Evolutionary conservation across 1,140 invertebrate genomes (phyloP), one percentile per base, ranked within the genome.

Genomic region (Acromyrmex heyeri): DNA sequence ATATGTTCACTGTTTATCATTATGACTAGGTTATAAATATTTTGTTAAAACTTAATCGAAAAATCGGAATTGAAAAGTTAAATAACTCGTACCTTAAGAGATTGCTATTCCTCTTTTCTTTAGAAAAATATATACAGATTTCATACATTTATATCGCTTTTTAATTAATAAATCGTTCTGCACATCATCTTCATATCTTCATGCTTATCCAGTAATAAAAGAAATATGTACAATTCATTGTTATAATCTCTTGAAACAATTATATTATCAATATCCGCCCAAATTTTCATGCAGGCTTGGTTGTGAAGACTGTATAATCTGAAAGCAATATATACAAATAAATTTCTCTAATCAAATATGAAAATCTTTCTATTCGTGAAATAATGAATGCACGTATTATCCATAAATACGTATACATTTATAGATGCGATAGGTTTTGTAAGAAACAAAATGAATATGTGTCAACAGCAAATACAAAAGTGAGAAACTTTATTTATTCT

Each of bases 401-500:
- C 4, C 57, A 16, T 12, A 27, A 5, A 57, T 73, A 67, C 16
- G 30, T 27, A 18, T 61, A 85, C 7, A 77, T 48, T 53, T 50
- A 70, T 72, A 75, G 27, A 14, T 83, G 53, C 24, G n/a, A 61
- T 16, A 50, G 79, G 61, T 89, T 59, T 76, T 6, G 75, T 64
- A 34, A 86, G 59, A 64, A 14, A 85, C 75, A 57, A 24, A 61
- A 48, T 61, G 30, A 70, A n/a, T 78, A 12, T 27, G 38, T 73
- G 50, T 24, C 38, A 81, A 88, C 53, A 34, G 48, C 59, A 65
- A 73, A 67, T 91, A 86, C 12, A 88, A 90, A 91, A 91, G 4
- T 86, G 38, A 69, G 53, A 83, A 90, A 67, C 48, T 91, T 91
- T 91, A 91, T 91, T 91, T 90, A 90, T 91, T 90, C 27, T 86